These are phyloP conservation scores for Labroides dimidiatus DNA, from an alignment of 2,797 vertebrate species.

Conservation along the genomic window DNA sequence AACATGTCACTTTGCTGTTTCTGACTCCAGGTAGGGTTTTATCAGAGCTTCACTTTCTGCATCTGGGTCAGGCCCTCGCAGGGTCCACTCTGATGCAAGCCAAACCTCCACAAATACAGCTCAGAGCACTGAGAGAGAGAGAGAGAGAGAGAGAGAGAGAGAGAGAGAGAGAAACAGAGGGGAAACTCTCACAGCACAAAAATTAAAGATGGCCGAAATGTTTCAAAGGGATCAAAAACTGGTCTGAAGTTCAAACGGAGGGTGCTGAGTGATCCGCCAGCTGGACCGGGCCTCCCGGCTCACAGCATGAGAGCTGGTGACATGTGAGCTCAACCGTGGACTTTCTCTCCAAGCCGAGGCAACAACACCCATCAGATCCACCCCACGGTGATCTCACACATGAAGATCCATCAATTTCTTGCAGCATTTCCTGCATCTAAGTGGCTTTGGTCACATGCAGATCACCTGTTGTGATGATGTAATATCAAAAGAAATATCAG, in stretches of 20 bases:
- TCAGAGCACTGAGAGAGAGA: not conserved
- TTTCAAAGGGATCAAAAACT: not conserved
- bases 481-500: too few species aligned
- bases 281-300: constrained; percentile 37
- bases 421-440: too few species aligned
- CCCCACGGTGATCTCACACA: constrained; percentile 17
- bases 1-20: not conserved
- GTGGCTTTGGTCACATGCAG: too few species aligned
- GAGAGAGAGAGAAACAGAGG: not conserved
- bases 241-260: constrained; percentile 21
- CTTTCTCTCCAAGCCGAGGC: constrained; percentile 35
- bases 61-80: not conserved
- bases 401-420: too few species aligned
- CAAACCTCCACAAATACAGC: not conserved
- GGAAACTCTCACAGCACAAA: too few species aligned
- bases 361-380: not conserved
- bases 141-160: not conserved
- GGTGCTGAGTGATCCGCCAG: constrained; percentile 53
- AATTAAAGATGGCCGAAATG: not conserved
- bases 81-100: not conserved
- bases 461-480: too few species aligned
- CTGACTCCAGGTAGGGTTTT: not conserved
- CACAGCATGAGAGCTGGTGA: constrained; percentile 51
- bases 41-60: not conserved
- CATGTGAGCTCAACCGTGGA: constrained; percentile 46